Base-by-base conservation (phyloP, 2,797 vertebrate genomes). In the Sardinella longiceps region DNA sequence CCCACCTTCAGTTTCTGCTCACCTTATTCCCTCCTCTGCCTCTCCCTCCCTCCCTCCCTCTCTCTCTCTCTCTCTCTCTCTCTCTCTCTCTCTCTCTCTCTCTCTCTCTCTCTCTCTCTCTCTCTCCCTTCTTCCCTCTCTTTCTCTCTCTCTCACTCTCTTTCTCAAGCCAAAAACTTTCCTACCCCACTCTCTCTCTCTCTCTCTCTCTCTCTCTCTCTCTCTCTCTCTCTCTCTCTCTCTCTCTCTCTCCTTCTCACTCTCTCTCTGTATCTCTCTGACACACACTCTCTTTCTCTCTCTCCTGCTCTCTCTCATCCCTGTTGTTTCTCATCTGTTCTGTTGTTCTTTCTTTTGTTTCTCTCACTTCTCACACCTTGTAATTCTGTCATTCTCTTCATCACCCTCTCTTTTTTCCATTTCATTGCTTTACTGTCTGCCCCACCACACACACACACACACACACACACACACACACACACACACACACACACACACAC, bases 391-490 rank as follows among this genome's bases (percentile, higher is more conserved):
- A 37, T 37, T 37, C 14, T 74, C 30, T 74, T 74, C 33, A 20
- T 33, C 66, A 39, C 30, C 14, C 30, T 74, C n/a, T 63, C 28
- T 70, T 33, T 30, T 66, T 33, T 70, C 30, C 12, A 5, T 80
- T 66, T 37, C 63, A 53, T 11, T 84, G 88, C 7, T 46, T 89
- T 91, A 88, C 83, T 83, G 84, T 87, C 48, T 28, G 39, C 83
- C 37, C 4, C 3, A 66, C 43, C 82, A n/a, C 10, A 20, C 82
- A 77, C 82, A 33, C 43, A n/a, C 3, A 0, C 77, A 83, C 83
- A 87, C 74, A 87, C 84, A 88, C 81, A n/a, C 28, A 84, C 87
- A 84, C 83, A 48, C 30, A 51, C 70, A 56, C 14, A n/a, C n/a
- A n/a, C n/a, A n/a, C 82, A n/a, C 10, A 20, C 82, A 77, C 82